phyloP scores from a whole-genome alignment of 2,888 invertebrate species.

The Amblyjoppa fuscipennis region DNA sequence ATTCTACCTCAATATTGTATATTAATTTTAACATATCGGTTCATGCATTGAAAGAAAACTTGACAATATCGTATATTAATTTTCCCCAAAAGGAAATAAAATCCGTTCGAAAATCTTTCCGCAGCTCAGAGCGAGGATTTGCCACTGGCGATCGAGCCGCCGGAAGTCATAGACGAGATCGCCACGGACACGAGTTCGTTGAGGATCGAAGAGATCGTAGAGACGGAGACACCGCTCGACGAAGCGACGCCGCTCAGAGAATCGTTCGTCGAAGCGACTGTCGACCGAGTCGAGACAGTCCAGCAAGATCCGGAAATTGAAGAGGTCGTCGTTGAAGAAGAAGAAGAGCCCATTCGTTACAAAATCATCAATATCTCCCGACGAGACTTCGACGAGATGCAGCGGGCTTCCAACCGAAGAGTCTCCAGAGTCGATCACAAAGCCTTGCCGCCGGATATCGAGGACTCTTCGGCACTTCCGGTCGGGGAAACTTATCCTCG shows the following conservation, averaged over 20 bases:
- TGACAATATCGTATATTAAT: too few species aligned
- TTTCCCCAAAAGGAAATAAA: neutral
- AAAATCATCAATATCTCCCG: constrained; percentile 31
- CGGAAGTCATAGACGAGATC: constrained; percentile 22
- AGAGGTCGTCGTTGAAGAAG: neutral
- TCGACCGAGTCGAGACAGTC: neutral
- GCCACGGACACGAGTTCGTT: constrained; percentile 3
- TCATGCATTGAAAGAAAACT: too few species aligned
- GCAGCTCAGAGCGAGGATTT: constrained; percentile 22
- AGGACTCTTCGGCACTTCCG: neutral
- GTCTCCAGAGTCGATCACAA: constrained; percentile 39
- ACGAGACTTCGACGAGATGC: constrained; percentile 24
- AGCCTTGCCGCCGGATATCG: constrained; percentile 12
- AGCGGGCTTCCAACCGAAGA: neutral
- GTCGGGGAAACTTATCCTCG: neutral
- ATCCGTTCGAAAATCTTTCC: neutral
- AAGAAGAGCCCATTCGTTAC: neutral
- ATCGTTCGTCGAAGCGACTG: neutral
- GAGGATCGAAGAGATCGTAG: constrained; percentile 17
- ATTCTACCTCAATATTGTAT: too few species aligned
- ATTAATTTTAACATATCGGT: too few species aligned
- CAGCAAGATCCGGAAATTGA: constrained; percentile 7
- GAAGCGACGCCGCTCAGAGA: constrained; percentile 9
- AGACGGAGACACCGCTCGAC: neutral
- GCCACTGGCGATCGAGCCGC: neutral